Base-by-base conservation (phyloP, 2,888 invertebrate genomes). In the Tuberolachnus salignus region DNA sequence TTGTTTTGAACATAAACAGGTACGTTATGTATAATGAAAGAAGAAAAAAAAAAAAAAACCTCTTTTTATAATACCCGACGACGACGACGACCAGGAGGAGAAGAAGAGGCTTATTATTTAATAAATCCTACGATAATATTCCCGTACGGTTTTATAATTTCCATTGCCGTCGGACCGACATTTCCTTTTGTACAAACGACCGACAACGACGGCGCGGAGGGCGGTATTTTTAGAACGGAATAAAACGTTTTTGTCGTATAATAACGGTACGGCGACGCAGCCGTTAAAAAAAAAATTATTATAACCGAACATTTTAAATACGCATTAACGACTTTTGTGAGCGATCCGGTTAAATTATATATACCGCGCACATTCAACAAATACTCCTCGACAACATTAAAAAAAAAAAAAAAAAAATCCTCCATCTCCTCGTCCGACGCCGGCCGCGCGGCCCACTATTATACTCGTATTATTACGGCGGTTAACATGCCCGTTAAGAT, bases 261-360 rank as follows among this genome's bases (percentile, higher is more conserved):
- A n/a, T n/a, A n/a, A n/a, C n/a, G n/a, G n/a, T n/a, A n/a, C n/a
- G n/a, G n/a, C n/a, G n/a, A 14, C 21, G n/a, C 16, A 19, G 49
- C 61, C 59, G 19, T 61, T 34, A 26, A 61, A 44, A 49, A n/a
- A n/a, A n/a, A n/a, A 42, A 61, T 61, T 64, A 64, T n/a, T 64
- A 46, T 49, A 49, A 59, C 55, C n/a, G n/a, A 23, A 57, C 57
- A 21, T 71, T 71, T 71, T 57, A 71, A 71, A 44, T 11, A 44
- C 44, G 70, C 23, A 70, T 70, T 70, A 70, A 70, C 70, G 70
- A 70, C 70, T 71, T 71, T 71, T 71, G 44, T 71, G 49, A 26
- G 26, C 59, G 49, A 72, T 49, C 19, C 46, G 49, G 59, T 26
- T 72, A 61, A 61, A 72, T 59, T 72, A 49, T 44, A 70, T 23